Conservation (phyloP, 2,888 invertebrate species). For the Patella caerulea region DNA sequence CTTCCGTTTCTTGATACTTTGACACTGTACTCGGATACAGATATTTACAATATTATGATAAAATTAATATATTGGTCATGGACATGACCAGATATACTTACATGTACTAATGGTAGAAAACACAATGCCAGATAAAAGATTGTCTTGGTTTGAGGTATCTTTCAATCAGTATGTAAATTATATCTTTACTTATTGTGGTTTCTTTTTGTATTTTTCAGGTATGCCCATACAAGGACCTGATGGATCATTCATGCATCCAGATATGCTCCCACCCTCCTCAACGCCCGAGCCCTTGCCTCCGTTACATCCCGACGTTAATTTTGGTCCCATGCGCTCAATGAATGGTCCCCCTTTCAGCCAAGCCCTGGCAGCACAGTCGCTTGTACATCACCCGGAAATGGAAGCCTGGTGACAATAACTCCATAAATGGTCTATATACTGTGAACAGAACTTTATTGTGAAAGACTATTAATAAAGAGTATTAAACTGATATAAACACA, state of each 20-base stretch:
- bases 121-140: too few species aligned
- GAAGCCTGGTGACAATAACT: conserved; percentile 47
- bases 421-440: background rate
- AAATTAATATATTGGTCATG: too few species aligned
- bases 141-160: too few species aligned
- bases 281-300: conserved; percentile 48
- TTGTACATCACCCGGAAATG: conserved; percentile 46
- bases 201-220: conserved; percentile 31
- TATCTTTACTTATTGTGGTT: background rate
- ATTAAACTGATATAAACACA: too few species aligned
- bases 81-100: too few species aligned
- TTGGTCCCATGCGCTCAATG: conserved; percentile 29
- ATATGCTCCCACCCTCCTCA: conserved; percentile 45
- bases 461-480: too few species aligned
- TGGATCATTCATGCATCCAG: conserved; percentile 44
- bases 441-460: too few species aligned
- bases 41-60: too few species aligned
- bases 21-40: too few species aligned
- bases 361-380: conserved; percentile 32
- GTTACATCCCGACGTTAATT: conserved; percentile 38
- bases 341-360: conserved; percentile 37
- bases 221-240: conserved; percentile 41
- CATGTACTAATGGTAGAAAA: too few species aligned
- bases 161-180: background rate
- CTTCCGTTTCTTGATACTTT: too few species aligned